These are phyloP conservation scores for Ctena decussata DNA, from an alignment of 2,888 invertebrate genomes.

Conservation along the genomic window DNA sequence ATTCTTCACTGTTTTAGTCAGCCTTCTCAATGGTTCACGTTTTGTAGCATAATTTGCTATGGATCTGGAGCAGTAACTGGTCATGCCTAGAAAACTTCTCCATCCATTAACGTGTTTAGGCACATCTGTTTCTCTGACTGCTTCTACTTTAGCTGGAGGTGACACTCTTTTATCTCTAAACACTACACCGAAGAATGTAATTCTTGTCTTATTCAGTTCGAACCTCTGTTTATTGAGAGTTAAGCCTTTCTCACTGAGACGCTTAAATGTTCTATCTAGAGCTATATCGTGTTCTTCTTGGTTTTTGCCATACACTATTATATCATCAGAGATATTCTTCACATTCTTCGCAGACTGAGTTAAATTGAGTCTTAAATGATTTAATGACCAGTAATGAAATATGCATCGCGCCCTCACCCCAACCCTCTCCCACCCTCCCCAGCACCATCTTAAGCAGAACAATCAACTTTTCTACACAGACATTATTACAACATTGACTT, in stretches of 20 bases:
- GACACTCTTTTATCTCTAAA: constrained; percentile 49
- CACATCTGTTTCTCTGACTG: constrained; percentile 53
- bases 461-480: no score
- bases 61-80: constrained; percentile 68
- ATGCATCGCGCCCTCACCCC: no score
- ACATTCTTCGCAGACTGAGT: no score
- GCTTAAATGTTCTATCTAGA: constrained; percentile 69
- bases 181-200: constrained; percentile 62
- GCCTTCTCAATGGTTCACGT: constrained; percentile 67
- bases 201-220: constrained; percentile 40
- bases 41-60: constrained; percentile 69
- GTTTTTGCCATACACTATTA: constrained; percentile 81
- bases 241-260: constrained; percentile 51
- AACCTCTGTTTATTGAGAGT: constrained; percentile 81
- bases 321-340: constrained; percentile 85
- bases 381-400: no score
- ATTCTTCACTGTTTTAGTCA: constrained; percentile 59
- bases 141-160: constrained; percentile 58
- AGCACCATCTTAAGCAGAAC: no score
- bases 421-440: no score
- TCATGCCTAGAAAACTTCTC: constrained; percentile 73
- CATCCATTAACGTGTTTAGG: no score
- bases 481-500: no score
- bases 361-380: no score
- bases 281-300: constrained; percentile 78